These are phyloP conservation scores for Tenodera sinensis DNA, from an alignment of 2,888 invertebrate genomes.

Conservation along the genomic window DNA sequence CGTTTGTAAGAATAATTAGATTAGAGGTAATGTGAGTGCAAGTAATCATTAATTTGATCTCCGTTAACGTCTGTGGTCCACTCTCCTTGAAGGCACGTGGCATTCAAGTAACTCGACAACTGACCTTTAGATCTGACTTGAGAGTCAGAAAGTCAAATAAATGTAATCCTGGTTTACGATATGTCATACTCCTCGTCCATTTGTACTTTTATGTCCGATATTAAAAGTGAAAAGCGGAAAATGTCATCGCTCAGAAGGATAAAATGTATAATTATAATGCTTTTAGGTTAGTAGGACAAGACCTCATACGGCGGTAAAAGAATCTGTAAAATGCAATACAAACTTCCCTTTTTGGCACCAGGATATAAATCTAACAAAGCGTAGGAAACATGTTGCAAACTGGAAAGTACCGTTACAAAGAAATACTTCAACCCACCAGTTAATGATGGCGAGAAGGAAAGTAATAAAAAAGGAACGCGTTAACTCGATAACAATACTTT, in stretches of 20 bases:
- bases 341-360: not conserved
- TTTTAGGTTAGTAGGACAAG: not conserved
- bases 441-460: not conserved
- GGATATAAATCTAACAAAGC: not conserved
- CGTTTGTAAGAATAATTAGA: too few relatives aligned
- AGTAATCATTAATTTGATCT: too few relatives aligned
- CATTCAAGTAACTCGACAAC: not conserved
- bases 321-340: not conserved
- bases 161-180: not conserved
- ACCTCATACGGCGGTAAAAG: not conserved
- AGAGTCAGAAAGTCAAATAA: not conserved
- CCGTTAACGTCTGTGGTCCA: too few relatives aligned
- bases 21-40: too few relatives aligned
- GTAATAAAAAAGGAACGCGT: not conserved
- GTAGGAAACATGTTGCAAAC: not conserved
- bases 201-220: not conserved
- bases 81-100: not conserved
- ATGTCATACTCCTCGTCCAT: not conserved
- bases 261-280: not conserved
- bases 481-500: not conserved
- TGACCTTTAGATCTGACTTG: not conserved
- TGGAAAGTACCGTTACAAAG: not conserved
- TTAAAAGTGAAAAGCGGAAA: not conserved
- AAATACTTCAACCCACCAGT: not conserved
- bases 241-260: not conserved